Conservation (phyloP, 2,888 invertebrate genomes). For the Fragum sueziense region DNA sequence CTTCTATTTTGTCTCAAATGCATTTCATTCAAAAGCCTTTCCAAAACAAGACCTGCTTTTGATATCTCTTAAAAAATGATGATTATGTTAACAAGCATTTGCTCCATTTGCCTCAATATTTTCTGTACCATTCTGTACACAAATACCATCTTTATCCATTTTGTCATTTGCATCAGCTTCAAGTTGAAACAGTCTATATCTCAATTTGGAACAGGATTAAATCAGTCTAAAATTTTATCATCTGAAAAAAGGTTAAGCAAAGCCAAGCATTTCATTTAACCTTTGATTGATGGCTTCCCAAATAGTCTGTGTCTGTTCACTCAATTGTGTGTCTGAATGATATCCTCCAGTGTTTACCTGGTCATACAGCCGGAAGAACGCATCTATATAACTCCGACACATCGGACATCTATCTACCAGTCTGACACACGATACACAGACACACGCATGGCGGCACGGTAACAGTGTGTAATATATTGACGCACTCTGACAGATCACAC, state of each 20-base stretch:
- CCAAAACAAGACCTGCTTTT: no score
- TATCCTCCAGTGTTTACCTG: background rate
- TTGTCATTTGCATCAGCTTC: no score
- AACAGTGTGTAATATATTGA: conserved; percentile 90
- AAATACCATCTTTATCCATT: no score
- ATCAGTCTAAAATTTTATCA: background rate
- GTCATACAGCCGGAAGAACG: conserved; percentile 86
- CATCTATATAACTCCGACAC: conserved; percentile 91
- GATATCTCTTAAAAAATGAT: no score
- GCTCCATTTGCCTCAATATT: no score
- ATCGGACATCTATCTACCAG: conserved; percentile 93
- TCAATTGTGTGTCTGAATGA: conserved; percentile 9
- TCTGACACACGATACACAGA: conserved; percentile 91
- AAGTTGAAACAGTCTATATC: no score
- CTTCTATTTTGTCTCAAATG: no score
- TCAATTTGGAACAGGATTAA: no score
- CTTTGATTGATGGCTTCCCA: conserved; percentile 65
- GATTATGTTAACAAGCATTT: no score
- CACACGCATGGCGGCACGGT: conserved; percentile 93
- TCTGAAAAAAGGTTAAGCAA: conserved; percentile 45
- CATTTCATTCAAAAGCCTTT: no score
- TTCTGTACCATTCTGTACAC: no score
- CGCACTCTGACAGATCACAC: conserved; percentile 92
- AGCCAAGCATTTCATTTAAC: conserved; percentile 67
- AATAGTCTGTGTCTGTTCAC: conserved; percentile 34